Conservation (phyloP, 2,113 vertebrate species). For the Sorex fumeus region DNA sequence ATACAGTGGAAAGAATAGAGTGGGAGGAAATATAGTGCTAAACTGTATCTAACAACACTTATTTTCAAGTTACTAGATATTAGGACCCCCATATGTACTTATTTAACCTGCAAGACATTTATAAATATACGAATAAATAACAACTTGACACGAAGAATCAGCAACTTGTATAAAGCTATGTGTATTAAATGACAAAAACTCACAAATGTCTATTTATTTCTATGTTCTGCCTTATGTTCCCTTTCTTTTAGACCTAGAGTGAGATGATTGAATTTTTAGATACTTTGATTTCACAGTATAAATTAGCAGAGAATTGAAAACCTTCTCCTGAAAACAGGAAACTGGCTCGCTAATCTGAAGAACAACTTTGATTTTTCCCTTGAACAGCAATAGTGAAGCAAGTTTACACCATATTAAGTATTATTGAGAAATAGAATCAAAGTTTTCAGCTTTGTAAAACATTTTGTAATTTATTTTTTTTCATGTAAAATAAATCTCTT, state of each 20-base stretch:
- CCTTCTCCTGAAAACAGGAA: not conserved
- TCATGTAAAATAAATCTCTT: not conserved
- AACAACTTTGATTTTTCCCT: not conserved
- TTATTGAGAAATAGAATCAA: conserved; percentile 2
- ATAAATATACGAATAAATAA: conserved; percentile 33
- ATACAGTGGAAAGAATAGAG: not conserved
- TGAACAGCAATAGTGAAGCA: not conserved
- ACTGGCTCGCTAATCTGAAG: not conserved
- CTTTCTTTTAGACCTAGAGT: not conserved
- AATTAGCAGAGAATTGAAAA: not conserved
- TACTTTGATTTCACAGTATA: conserved; percentile 6
- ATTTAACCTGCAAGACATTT: not conserved
- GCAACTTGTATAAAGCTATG: not conserved
- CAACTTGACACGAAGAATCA: not conserved
- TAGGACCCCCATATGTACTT: not conserved
- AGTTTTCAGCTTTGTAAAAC: not conserved
- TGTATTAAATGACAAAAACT: not conserved
- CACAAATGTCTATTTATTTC: not conserved
- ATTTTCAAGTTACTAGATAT: not conserved
- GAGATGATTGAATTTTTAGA: too few species aligned
- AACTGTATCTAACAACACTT: conserved; percentile 11
- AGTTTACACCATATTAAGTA: not conserved
- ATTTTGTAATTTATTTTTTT: not conserved
- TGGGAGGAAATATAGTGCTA: not conserved
- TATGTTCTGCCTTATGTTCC: conserved; percentile 8